Evolutionary conservation across 30 jellyfish, hydroid and myxozoan species (phyloP).

Genomic region (Hydractinia echinata): DNA sequence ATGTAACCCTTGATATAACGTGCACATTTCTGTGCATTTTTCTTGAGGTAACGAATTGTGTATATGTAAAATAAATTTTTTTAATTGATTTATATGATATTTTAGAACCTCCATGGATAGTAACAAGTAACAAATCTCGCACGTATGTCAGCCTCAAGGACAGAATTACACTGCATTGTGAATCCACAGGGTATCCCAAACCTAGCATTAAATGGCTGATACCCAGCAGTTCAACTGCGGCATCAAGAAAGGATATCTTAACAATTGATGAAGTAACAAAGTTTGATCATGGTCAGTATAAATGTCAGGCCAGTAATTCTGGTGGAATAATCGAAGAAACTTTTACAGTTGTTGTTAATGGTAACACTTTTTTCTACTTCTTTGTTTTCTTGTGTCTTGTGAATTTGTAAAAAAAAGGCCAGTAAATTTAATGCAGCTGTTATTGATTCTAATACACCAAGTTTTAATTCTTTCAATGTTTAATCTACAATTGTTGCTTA

Average conservation of each 20-base stretch:
- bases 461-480: not conserved
- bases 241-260: slow-evolving; percentile 11
- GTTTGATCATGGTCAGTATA: slow-evolving; percentile 81
- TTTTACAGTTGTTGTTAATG: slow-evolving; percentile 63
- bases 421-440: not conserved
- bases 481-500: not conserved
- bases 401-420: no score
- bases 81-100: not conserved
- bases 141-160: slow-evolving; percentile 44
- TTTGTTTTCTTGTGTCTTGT: not conserved
- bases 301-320: slow-evolving; percentile 66
- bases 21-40: not conserved
- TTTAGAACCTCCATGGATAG: slow-evolving; percentile 72
- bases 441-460: not conserved
- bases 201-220: slow-evolving; percentile 64
- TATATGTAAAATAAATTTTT: no score
- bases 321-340: slow-evolving; percentile 71
- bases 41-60: not conserved
- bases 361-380: slow-evolving; percentile 16
- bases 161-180: slow-evolving; percentile 40
- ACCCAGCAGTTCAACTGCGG: slow-evolving; percentile 22
- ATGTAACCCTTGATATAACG: not conserved
- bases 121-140: slow-evolving; percentile 33
- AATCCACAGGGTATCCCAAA: slow-evolving; percentile 66
- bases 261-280: slow-evolving; percentile 29